Percentiles rank a stretch among this genome's conserved stretches.
Conservation (phyloP, 2,113 vertebrate species). For the Nymphicus hollandicus region DNA sequence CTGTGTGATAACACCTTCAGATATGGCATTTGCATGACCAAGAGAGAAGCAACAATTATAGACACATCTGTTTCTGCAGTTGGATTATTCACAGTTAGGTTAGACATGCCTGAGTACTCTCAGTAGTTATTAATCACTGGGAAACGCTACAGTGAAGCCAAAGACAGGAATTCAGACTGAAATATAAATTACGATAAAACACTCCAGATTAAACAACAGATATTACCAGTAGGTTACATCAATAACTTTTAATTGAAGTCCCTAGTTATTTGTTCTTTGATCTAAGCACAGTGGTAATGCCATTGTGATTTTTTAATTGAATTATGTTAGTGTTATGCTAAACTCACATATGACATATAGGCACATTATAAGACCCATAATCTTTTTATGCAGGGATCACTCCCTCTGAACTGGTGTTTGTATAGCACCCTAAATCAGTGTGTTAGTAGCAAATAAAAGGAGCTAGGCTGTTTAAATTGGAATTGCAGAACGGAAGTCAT, state of each 20-base stretch:
- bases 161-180: slow-evolving; percentile 12
- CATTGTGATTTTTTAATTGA: slow-evolving; percentile 65
- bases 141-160: neutral
- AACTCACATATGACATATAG: neutral
- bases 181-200: slow-evolving; percentile 62
- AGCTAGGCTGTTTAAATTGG: neutral
- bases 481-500: neutral
- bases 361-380: neutral
- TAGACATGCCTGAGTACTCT: neutral
- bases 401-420: neutral
- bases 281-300: slow-evolving; percentile 50
- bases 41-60: neutral
- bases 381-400: neutral
- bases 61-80: neutral
- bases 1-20: neutral
- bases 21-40: neutral
- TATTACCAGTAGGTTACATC: slow-evolving; percentile 32
- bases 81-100: neutral
- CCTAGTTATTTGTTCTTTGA: slow-evolving; percentile 53
- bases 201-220: slow-evolving; percentile 17
- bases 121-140: neutral
- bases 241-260: slow-evolving; percentile 66
- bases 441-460: neutral
- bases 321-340: slow-evolving; percentile 27
- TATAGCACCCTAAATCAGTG: neutral